Evolutionary conservation across 2,113 vertebrate genomes (phyloP), one percentile per base, ranked within the genome.

Genomic region (Plecotus auritus): DNA sequence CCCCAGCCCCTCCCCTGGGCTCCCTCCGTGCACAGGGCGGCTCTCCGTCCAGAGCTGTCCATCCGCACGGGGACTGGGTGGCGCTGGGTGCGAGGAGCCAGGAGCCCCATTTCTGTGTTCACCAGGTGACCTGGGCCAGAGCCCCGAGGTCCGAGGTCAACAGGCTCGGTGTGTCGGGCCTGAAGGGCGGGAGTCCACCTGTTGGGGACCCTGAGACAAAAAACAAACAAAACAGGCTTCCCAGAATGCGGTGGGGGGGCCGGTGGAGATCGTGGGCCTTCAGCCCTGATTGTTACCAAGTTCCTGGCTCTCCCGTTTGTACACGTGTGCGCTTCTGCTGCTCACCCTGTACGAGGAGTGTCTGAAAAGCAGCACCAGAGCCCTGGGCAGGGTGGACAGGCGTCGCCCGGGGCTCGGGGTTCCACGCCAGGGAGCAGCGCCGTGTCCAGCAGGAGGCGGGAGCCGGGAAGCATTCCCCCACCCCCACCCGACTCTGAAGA

Each of bases 401-500:
- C 97, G 40, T 97, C 92, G 90, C 95, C 69, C 96, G 61, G 45
- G 91, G 97, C 86, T 26, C 2, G 6, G 28, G 20, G 73, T 97
- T 84, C 95, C 49, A 82, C 88, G 92, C 93, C 67, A 93, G 95
- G 95, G 95, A 90, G 81, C 93, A 59, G 92, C 88, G 94, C 97
- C 97, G 70, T 90, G 95, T 92, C 93, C 97, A 88, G 84, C 96
- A 83, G 88, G 85, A 92, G 93, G 96, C 72, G 85, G 94, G 26
- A 2, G 42, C 54, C 91, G 94, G 93, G 82, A 93, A 96, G 96
- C 95, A 59, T 92, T 97, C 4, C 8, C 97, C 96, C 97, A 93
- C 95, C 96, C 94, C 95, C 91, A 45, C 28, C 86, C 91, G 88
- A 86, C 95, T 96, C 96, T 96, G 96, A 97, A 96, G 96, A 92